phyloP scores from a whole-genome alignment of 2,113 vertebrate species.

The Ptilorrhoa leucosticta region DNA sequence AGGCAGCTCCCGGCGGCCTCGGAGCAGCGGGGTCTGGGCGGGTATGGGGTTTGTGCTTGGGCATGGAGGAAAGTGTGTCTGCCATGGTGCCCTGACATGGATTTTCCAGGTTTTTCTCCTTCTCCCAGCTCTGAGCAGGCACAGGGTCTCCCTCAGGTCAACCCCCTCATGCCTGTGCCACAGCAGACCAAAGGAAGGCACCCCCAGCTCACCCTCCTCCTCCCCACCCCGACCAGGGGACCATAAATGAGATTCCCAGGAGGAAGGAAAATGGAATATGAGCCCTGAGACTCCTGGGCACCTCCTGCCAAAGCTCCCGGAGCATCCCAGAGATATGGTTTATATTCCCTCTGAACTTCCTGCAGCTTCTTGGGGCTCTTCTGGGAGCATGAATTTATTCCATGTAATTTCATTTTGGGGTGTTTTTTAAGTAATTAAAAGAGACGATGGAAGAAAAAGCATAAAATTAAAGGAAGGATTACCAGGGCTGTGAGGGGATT shows the following conservation, averaged over 20 bases:
- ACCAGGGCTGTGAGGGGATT: not conserved
- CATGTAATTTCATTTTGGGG: slow-evolving; percentile 6
- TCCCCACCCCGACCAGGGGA: not conserved
- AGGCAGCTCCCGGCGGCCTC: fast-evolving
- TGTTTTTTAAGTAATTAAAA: slow-evolving; percentile 5
- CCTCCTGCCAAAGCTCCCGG: not conserved
- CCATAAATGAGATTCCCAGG: not conserved
- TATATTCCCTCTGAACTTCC: not conserved
- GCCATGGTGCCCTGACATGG: fast-evolving
- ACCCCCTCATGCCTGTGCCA: fast-evolving
- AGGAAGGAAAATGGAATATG: not conserved
- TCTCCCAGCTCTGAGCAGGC: not conserved
- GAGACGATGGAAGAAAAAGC: not conserved
- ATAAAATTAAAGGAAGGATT: not conserved
- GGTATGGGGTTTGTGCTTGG: not conserved
- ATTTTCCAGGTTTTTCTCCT: not conserved
- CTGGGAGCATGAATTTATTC: not conserved
- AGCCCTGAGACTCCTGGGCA: fast-evolving
- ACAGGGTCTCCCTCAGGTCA: not conserved
- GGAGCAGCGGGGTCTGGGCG: fast-evolving
- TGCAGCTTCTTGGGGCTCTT: not conserved
- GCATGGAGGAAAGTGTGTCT: not conserved
- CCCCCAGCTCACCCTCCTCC: not conserved
- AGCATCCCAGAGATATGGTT: not conserved
- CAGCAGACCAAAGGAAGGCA: not conserved